Conservation (phyloP, 2,888 invertebrate genomes). For the Homarus gammarus region DNA sequence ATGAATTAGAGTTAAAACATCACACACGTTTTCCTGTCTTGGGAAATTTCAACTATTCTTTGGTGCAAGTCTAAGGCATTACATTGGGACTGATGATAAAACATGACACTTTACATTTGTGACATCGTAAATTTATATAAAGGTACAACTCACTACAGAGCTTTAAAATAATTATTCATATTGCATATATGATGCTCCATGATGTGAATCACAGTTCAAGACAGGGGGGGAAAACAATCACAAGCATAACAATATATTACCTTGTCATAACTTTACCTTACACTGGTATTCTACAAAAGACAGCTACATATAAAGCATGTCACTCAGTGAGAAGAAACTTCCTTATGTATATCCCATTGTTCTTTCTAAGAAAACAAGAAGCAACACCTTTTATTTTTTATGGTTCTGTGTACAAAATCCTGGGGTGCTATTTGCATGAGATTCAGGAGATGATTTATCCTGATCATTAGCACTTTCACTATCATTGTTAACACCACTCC, state of each 20-base stretch:
- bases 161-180: slow-evolving; percentile 8
- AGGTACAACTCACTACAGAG: slow-evolving; percentile 39
- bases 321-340: slow-evolving; percentile 1
- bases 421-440: background rate
- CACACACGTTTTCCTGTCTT: slow-evolving; percentile 24
- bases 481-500: background rate
- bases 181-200: slow-evolving; percentile 52
- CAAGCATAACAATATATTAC: slow-evolving; percentile 27
- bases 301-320: slow-evolving; percentile 14
- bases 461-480: background rate
- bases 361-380: background rate
- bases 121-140: slow-evolving; percentile 34
- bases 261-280: slow-evolving; percentile 17
- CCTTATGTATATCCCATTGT: background rate
- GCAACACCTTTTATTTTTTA: too few relatives aligned
- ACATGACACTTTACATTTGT: slow-evolving; percentile 15
- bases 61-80: slow-evolving; percentile 62
- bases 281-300: slow-evolving; percentile 20
- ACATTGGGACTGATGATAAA: slow-evolving; percentile 40
- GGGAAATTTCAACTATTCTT: slow-evolving; percentile 48
- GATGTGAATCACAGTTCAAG: slow-evolving; percentile 32
- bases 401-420: background rate
- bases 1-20: slow-evolving; percentile 32
- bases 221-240: background rate
- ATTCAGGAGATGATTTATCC: background rate